Conservation (phyloP, 1,140 invertebrate species). For the Zaprionus inermis region DNA sequence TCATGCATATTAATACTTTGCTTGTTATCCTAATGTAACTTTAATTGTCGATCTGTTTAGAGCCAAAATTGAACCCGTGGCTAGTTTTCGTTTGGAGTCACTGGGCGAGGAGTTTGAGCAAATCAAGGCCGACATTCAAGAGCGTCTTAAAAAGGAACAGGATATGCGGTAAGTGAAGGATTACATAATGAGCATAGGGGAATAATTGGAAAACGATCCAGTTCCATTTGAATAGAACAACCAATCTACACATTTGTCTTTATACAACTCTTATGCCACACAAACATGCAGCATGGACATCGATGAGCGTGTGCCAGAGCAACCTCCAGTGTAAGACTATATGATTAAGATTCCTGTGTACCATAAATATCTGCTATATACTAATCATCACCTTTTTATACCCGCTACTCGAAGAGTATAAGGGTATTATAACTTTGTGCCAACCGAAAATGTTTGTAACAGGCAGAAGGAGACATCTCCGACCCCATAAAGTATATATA, state of each 20-base stretch:
- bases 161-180: constrained; percentile 58
- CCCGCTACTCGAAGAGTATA: no score
- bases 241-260: neutral
- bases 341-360: neutral
- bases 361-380: no score
- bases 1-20: no score
- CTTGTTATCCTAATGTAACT: neutral
- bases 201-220: neutral
- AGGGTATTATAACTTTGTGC: no score
- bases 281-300: constrained; percentile 53
- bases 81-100: constrained; percentile 87
- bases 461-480: no score
- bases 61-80: constrained; percentile 21
- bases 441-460: no score
- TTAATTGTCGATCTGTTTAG: constrained; percentile 8
- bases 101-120: constrained; percentile 86
- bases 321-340: constrained; percentile 66
- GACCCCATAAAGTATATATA: no score
- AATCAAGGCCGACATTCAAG: constrained; percentile 85
- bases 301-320: constrained; percentile 51
- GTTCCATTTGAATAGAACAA: neutral
- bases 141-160: constrained; percentile 85
- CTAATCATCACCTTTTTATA: neutral
- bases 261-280: neutral
- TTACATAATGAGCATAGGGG: neutral